Base-by-base conservation (phyloP, 53 echinoderm and acorn worm species). In the Echinometra lucunter region DNA sequence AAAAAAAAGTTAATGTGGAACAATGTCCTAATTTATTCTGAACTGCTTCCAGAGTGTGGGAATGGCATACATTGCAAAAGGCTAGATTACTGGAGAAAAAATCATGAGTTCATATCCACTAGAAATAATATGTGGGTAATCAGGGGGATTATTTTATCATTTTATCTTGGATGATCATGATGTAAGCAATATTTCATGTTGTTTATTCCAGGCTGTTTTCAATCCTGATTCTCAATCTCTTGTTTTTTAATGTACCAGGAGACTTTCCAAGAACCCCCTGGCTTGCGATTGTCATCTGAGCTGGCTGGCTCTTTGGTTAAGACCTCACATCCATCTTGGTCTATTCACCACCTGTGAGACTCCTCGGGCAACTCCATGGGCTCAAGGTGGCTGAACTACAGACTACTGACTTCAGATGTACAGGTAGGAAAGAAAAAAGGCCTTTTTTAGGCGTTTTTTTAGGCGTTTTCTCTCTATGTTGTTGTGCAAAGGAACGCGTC, bases 351-450 rank as follows among this genome's bases (percentile, higher is more conserved):
- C 97, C 82, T 99, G 99, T 83, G 92, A 89, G 30, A 95, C 95
- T 4, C 99, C 99, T 1, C 94, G 95, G n/a, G 23, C 95, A 96
- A 42, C 93, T 99, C 45, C 82, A 95, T 40, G 96, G 96, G 1
- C 89, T 97, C 74, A 99, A 99, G 40, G 96, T 99, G 27, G 98
- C 96, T 27, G 99, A 99, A 90, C 82, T 99, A 30, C 99, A 99
- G 82, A 91, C 96, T 40, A 89, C 66, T 13, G 98, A 99, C 70
- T 99, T 99, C 96, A 96, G 96, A 83, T 99, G 99, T 92, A 95
- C 96, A 74, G 99, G 99, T 99, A 95, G 38, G 92, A 91, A 53
- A 53, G 0, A 53, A 4, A 13, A 4, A 63, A 19, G 63, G 17
- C 19, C 21, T 63, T 18, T 15, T 15, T 63, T 63, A 21, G 19